These are phyloP conservation scores for Microchrysa polita DNA, from an alignment of 2,888 invertebrate genomes.

Conservation along the genomic window DNA sequence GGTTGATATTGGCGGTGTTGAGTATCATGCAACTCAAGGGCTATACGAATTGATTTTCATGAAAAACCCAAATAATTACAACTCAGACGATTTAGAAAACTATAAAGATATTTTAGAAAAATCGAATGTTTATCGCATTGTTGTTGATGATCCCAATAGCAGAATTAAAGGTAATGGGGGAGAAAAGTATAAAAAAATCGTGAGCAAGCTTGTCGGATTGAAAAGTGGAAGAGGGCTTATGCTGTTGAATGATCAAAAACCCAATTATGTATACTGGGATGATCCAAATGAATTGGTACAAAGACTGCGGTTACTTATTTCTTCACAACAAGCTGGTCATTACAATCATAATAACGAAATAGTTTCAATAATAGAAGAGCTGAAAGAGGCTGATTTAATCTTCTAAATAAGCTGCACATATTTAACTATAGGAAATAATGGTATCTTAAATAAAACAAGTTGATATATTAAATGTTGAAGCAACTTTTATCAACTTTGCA, in stretches of 20 bases:
- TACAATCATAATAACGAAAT: conserved; percentile 57
- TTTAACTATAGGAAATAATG: background rate
- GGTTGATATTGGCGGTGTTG: conserved; percentile 27
- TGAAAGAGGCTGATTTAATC: conserved; percentile 33
- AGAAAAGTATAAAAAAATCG: conserved; percentile 36
- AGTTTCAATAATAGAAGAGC: conserved; percentile 56
- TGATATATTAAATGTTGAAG: too few species aligned
- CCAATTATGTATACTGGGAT: conserved; percentile 54
- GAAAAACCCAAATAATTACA: conserved; percentile 39
- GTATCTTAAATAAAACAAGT: too few species aligned
- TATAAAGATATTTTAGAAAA: too few species aligned
- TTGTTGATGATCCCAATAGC: conserved; percentile 13
- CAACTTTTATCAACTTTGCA: too few species aligned
- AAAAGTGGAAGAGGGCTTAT: conserved; percentile 19
- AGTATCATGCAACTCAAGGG: conserved; percentile 28
- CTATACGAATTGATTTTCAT: conserved; percentile 18
- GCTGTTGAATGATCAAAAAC: conserved; percentile 2
- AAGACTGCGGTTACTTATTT: conserved; percentile 54
- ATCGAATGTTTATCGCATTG: conserved; percentile 13
- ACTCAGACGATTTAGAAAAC: background rate
- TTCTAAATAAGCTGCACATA: background rate
- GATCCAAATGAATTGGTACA: conserved; percentile 56
- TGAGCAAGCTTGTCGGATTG: background rate
- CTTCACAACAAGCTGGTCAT: conserved; percentile 56
- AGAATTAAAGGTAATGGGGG: conserved; percentile 36